A percentile compares a stretch with the other conserved stretches of the same genome.
Evolutionary conservation across 2,797 vertebrate species (phyloP).

Genomic region (Centropyge bicolor): DNA sequence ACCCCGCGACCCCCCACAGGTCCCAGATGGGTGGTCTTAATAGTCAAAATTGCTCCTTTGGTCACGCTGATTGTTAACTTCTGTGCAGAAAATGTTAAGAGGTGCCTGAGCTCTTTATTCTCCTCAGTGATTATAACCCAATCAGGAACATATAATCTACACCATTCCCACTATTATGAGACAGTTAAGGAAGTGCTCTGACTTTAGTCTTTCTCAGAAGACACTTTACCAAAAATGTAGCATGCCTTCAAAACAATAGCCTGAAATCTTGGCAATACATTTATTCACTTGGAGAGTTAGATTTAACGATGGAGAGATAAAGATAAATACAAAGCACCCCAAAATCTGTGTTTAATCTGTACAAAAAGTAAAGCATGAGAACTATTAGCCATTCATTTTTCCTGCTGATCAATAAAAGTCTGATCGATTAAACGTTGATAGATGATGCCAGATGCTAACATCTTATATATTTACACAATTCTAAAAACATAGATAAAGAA

Average conservation of each 20-base stretch:
- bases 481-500: too few species aligned
- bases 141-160: slow-evolving; percentile 63
- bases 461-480: too few species aligned
- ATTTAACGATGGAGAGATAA: too few species aligned
- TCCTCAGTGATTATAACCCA: slow-evolving; percentile 55
- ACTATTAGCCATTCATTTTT: too few species aligned
- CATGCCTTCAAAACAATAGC: neutral
- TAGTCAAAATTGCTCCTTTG: slow-evolving; percentile 70
- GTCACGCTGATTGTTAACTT: slow-evolving; percentile 76
- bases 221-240: neutral
- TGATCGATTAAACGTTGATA: too few species aligned
- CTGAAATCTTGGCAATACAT: neutral
- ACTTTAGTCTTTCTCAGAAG: slow-evolving; percentile 14
- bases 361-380: too few species aligned
- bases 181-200: slow-evolving; percentile 36
- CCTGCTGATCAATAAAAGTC: too few species aligned
- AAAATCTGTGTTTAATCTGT: too few species aligned
- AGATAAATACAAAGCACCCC: too few species aligned
- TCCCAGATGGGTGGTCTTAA: slow-evolving; percentile 74
- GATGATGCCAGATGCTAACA: too few species aligned
- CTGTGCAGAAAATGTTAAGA: slow-evolving; percentile 64
- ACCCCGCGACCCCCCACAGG: slow-evolving; percentile 42
- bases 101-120: slow-evolving; percentile 57
- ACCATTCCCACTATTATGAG: slow-evolving; percentile 31
- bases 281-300: neutral